Evolutionary conservation across 2,888 invertebrate genomes (phyloP).

Genomic region (Carcina quercana): DNA sequence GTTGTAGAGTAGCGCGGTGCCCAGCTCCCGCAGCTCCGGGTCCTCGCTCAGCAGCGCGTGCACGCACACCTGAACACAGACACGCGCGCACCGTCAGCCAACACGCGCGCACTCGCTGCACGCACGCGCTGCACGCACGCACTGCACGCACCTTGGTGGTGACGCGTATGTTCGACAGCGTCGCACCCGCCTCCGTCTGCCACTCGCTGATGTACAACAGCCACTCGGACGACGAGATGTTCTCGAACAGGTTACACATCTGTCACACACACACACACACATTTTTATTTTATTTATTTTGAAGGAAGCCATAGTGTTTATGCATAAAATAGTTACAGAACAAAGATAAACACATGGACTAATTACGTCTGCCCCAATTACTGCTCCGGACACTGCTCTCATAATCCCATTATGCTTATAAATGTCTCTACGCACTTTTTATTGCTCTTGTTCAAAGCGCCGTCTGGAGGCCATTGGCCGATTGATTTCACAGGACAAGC

Average conservation of each 20-base stretch:
- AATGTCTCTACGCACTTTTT: too few species aligned
- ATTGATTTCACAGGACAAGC: too few species aligned
- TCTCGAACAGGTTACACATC: conserved; percentile 94
- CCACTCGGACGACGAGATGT: conserved; percentile 93
- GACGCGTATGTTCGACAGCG: conserved; percentile 90
- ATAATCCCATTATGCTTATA: too few species aligned
- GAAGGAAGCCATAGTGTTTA: too few species aligned
- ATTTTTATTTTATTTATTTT: too few species aligned
- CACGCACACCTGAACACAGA: conserved; percentile 80
- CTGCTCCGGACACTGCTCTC: too few species aligned
- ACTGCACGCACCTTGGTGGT: conserved; percentile 84
- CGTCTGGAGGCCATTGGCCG: too few species aligned
- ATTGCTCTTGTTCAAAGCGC: too few species aligned
- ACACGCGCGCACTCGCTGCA: not conserved
- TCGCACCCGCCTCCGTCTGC: conserved; percentile 80
- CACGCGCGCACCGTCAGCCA: not conserved
- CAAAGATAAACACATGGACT: too few species aligned
- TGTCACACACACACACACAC: conserved; percentile 36
- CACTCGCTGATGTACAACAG: conserved; percentile 95
- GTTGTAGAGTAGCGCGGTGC: conserved; percentile 92
- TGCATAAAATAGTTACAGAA: too few species aligned
- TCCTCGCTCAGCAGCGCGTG: conserved; percentile 86
- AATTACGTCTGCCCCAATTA: too few species aligned
- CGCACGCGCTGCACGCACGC: not conserved
- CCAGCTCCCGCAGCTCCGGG: conserved; percentile 82